Base-by-base conservation (phyloP, 53 echinoderm and acorn worm species). In the Paracentrotus lividus region DNA sequence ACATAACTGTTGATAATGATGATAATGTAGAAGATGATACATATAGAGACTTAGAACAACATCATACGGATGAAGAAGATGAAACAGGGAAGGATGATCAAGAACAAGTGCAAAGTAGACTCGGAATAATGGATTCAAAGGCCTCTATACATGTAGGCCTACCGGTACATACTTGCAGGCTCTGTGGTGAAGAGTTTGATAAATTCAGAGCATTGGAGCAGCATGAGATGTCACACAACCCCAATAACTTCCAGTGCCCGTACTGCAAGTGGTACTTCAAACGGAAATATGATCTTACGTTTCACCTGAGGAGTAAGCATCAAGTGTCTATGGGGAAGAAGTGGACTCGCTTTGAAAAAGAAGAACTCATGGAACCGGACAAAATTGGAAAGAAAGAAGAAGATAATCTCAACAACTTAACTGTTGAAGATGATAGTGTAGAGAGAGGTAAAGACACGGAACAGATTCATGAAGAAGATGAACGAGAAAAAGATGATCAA, bases 171-270 rank as follows among this genome's bases (percentile, higher is more conserved):
- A 53, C 31, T 55, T 92, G 92, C 29, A 61, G 56, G 27, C 51
- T 78, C 57, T 92, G 92, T 53, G 78, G 92, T 5, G 21, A 42
- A n/a, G 92, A 78, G 8, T 78, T 78, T 32, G 26, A 77, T n/a
- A 8, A 78, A 54, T 56, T 4, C 24, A 54, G 42, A 42, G 57
- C 81, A 4, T 8, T 54, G 57, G 81, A 38, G 7, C 92, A 78
- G 43, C 92, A 92, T 64, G 43, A 64, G 65, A 24, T 89, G 42
- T 89, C 89, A 2, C 89, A 89, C 43, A 27, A 89, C 44, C 45
- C 89, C 64, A 89, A 89, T 14, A 33, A 64, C 0, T 64, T 15
- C 13, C 89, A 64, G 43, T 89, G 89, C 40, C 65, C 40, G 60
- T 42, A 42, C 42, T 89, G 65, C 61, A 61, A 61, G 61, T 42